Conservation (phyloP, 2,888 invertebrate genomes). For the Tridacna crocea region DNA sequence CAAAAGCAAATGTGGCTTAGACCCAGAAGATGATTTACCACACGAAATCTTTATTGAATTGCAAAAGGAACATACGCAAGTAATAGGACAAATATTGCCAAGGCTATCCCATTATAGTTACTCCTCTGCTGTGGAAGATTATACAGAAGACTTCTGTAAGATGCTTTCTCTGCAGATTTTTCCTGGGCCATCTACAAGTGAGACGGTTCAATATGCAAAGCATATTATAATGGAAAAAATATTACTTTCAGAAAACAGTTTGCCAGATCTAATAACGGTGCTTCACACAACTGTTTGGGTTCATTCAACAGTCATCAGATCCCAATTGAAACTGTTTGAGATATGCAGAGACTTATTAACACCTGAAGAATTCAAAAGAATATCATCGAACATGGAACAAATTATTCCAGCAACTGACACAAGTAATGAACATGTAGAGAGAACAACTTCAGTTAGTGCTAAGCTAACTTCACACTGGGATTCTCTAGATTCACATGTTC, state of each 20-base stretch:
- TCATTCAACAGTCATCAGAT: not conserved
- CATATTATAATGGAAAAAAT: constrained; percentile 8
- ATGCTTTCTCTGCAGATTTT: constrained; percentile 13
- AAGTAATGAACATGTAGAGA: not conserved
- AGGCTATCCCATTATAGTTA: constrained; percentile 19
- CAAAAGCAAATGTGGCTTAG: constrained; percentile 51
- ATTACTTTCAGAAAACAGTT: not conserved
- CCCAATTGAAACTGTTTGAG: constrained; percentile 37
- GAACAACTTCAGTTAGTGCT: not conserved
- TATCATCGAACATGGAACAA: not conserved
- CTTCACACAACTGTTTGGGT: constrained; percentile 41
- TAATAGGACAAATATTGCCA: constrained; percentile 36
- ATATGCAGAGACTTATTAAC: constrained; percentile 16
- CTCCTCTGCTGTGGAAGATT: constrained; percentile 27
- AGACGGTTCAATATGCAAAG: constrained; percentile 6
- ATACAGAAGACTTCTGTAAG: constrained; percentile 46
- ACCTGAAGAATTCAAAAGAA: not conserved
- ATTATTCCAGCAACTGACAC: not conserved
- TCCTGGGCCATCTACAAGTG: not conserved
- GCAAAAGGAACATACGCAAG: constrained; percentile 39
- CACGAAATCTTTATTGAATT: constrained; percentile 43
- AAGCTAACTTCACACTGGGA: too few relatives aligned
- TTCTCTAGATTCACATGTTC: too few relatives aligned
- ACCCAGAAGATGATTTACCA: constrained; percentile 56
- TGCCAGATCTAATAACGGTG: not conserved